Evolutionary conservation across 2,888 invertebrate genomes (phyloP).

Genomic region (Ochropacha duplaris): DNA sequence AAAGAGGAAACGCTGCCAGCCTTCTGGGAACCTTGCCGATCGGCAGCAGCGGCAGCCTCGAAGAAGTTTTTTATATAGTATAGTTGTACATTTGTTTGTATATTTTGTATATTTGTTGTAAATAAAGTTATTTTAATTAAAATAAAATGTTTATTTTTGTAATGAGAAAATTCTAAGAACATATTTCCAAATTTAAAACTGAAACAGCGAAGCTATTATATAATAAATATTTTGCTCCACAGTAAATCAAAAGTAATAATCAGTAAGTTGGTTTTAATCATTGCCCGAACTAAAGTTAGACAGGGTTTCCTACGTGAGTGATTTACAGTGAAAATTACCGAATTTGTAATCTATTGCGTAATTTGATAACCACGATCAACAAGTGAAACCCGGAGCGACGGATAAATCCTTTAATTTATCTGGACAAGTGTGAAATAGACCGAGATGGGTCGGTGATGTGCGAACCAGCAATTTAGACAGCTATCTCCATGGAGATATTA

Average conservation of each 20-base stretch:
- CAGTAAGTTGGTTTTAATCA: not conserved
- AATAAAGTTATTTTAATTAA: no score
- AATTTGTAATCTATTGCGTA: conserved; percentile 3
- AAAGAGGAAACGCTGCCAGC: no score
- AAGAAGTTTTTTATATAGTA: no score
- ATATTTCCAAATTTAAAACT: not conserved
- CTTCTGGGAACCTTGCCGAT: no score
- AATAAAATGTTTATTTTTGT: no score
- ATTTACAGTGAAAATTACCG: conserved; percentile 3
- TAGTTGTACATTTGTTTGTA: no score
- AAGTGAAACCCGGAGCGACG: conserved; percentile 3
- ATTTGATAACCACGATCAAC: conserved; percentile 8
- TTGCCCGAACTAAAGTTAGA: conserved; percentile 1
- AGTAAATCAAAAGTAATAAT: not conserved
- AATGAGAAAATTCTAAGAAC: no score
- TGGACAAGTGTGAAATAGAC: conserved; percentile 9
- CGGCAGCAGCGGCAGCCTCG: no score
- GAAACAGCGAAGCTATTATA: not conserved
- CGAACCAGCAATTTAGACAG: not conserved
- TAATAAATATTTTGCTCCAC: not conserved
- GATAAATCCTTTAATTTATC: conserved; percentile 18
- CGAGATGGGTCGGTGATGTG: not conserved
- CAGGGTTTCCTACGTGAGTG: not conserved
- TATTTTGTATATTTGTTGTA: no score
- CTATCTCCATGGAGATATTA: not conserved